A percentile compares a stretch with the other conserved stretches of the same genome.
Evolutionary conservation across 2,888 invertebrate species (phyloP).

Genomic region (Lingula anatina): DNA sequence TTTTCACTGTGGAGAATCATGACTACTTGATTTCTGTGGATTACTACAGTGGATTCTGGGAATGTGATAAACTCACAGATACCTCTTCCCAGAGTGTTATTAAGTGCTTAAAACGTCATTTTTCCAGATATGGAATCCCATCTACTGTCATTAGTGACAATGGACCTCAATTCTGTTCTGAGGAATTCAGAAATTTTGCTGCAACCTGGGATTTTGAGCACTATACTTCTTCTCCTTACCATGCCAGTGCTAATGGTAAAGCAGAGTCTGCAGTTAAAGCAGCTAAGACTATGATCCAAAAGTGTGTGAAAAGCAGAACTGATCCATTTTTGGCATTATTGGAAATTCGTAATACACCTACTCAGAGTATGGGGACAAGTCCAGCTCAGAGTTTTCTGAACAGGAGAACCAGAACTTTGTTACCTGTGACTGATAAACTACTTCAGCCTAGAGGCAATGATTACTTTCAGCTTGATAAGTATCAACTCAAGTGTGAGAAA

Average conservation of each 20-base stretch:
- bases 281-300: constrained; percentile 11
- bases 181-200: constrained; percentile 8
- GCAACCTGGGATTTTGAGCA: constrained; percentile 11
- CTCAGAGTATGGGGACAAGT: constrained; percentile 10
- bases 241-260: constrained; percentile 10
- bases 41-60: constrained; percentile 3
- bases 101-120: constrained; percentile 4
- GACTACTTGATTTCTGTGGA: constrained; percentile 4
- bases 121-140: constrained; percentile 8
- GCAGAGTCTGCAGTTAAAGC: constrained; percentile 12
- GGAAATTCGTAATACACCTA: constrained; percentile 15
- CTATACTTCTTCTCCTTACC: constrained; percentile 8
- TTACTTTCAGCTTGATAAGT: too few relatives aligned
- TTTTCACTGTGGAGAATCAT: neutral
- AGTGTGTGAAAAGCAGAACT: constrained; percentile 3
- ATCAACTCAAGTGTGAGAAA: neutral
- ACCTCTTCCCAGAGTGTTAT: constrained; percentile 2
- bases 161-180: constrained; percentile 5
- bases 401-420: constrained; percentile 7
- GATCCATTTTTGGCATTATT: constrained; percentile 12
- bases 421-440: constrained; percentile 1
- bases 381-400: constrained; percentile 12
- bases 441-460: neutral
- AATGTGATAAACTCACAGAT: constrained; percentile 1
- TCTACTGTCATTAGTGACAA: constrained; percentile 5